Base-by-base conservation (phyloP, 2,888 invertebrate species). In the Parochlus steinenii region DNA sequence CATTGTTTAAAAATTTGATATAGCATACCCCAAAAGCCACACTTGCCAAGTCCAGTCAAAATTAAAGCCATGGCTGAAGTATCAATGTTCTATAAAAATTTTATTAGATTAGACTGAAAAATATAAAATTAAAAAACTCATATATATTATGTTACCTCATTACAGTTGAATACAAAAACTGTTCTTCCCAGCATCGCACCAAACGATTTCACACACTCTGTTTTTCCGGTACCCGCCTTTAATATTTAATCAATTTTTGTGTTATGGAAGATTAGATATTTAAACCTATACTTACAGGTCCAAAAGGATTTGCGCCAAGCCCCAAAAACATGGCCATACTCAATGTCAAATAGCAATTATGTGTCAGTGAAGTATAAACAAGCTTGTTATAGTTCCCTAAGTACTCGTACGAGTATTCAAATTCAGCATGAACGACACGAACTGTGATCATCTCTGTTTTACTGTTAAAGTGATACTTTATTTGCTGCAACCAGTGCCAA, bases 1-100 rank as follows among this genome's bases (percentile, higher is more conserved):
- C n/a, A n/a, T n/a, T n/a, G n/a, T n/a, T n/a, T n/a, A n/a, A n/a
- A n/a, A n/a, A n/a, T n/a, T n/a, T n/a, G n/a, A n/a, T n/a, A n/a
- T n/a, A n/a, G n/a, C n/a, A n/a, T n/a, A 10, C 85, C 97, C 97
- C 97, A 99, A 7, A 95, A 93, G 7, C 93, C 92, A 49, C 87
- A 80, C 51, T 85, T 77, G 1, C 92, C 87, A 30, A 98, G 58
- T 0, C 98, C 98, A 19, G 85, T 79, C 38, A 98, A 71, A 46
- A 99, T 85, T 19, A 97, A 68, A 5, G 83, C 83, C 83, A 99
- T 90, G 32, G 95, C 90, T 46, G 79, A 76, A 1, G 83, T 77
- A 60, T 98, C 97, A 59, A 97, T 86, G 31, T 89, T 89, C 82
- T 85, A 47, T 12, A 52, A 48, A 41, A 30, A 11, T 42, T 41